Evolutionary conservation across 2,888 invertebrate genomes (phyloP), one percentile per base, ranked within the genome.

Genomic region (Portevinia maculata): DNA sequence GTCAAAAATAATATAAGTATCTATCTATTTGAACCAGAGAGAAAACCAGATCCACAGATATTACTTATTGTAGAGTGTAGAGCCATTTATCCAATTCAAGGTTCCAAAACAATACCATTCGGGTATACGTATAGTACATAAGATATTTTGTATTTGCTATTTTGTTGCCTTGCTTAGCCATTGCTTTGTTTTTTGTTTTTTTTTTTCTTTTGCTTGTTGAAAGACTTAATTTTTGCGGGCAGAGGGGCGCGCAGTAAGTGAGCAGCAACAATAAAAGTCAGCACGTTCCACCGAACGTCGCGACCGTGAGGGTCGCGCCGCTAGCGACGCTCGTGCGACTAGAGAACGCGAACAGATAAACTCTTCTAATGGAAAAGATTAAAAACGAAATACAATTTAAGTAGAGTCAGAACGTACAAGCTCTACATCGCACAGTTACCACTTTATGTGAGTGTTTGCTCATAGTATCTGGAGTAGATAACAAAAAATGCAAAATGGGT

Each of bases 391-490:
- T 70, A 81, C 76, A 81, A 81, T 48, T 70, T 70, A 81, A 83
- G 81, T 83, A 70, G 46, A 75, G 53, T 39, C 59, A 46, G 13
- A 59, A 46, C 52, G 52, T 59, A 41, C 60, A 60, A 71, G 71
- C 70, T 64, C 30, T 70, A 37, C 39, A 59, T 48, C 48, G 70
- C 75, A 48, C 41, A 28, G 50, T 34, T 15, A 37, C 67, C 75
- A 71, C 70, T 81, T 71, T 65, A 70, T 71, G 76, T 13, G 57
- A 75, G 70, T 81, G 81, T 75, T 75, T 65, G 75, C 64, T 83
- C 76, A 76, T 76, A 76, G 81, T 83, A 83, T 83, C 71, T 83
- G 76, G 81, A 83, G 69, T 65, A 76, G 81, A 83, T 83, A 83
- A 76, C 52, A 50, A 71, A 76, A n/a, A 81, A 75, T 81, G 70